Conservation (phyloP, 2,113 vertebrate genomes). For the Grammomys dolichurus region DNA sequence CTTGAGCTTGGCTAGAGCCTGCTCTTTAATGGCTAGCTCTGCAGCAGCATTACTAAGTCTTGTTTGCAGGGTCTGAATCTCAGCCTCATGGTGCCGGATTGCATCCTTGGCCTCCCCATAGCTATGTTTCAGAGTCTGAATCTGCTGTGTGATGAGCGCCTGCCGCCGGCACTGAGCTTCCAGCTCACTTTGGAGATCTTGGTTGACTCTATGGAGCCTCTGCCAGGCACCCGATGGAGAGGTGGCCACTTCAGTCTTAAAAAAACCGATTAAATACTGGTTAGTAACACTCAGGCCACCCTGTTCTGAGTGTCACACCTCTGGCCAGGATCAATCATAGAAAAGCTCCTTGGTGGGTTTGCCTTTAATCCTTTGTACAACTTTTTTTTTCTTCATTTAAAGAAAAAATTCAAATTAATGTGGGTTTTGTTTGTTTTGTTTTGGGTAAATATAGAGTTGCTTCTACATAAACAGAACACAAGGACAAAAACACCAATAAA, state of each 20-base stretch:
- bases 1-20: conserved; percentile 93
- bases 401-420: conserved; percentile 67
- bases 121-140: conserved; percentile 93
- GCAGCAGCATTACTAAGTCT: conserved; percentile 92
- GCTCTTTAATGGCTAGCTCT: conserved; percentile 94
- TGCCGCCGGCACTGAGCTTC: conserved; percentile 95
- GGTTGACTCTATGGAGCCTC: conserved; percentile 94
- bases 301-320: conserved; percentile 96
- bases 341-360: conserved; percentile 85
- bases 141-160: conserved; percentile 93
- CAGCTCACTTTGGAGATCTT: conserved; percentile 94
- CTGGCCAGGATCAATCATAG: conserved; percentile 88
- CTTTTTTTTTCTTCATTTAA: conserved; percentile 75
- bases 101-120: conserved; percentile 95
- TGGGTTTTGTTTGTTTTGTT: conserved; percentile 52
- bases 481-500: conserved; percentile 85
- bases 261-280: conserved; percentile 96
- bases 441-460: conserved; percentile 72
- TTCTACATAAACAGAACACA: conserved; percentile 87
- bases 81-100: conserved; percentile 93
- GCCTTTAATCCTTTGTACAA: conserved; percentile 84
- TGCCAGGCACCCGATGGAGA: conserved; percentile 94
- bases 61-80: conserved; percentile 93
- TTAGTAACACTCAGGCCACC: conserved; percentile 93
- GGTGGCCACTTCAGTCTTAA: conserved; percentile 94